Evolutionary conservation across 37 sponge, comb jelly and placozoan species (phyloP), one percentile per base, ranked within the genome.

Genomic region (Aplysina aerophoba): DNA sequence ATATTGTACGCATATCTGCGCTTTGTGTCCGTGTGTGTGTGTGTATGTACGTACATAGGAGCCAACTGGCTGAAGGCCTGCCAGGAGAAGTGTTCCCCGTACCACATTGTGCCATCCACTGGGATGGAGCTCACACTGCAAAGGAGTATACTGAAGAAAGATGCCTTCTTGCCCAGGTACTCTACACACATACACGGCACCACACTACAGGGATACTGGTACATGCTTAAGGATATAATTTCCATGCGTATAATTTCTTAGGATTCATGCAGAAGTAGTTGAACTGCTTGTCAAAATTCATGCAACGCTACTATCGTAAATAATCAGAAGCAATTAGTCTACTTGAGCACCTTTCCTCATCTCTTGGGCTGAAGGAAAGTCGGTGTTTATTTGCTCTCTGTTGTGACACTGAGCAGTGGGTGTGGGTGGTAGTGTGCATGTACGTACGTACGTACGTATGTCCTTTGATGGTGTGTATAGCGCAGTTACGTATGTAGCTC

Each of bases 131-230:
- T 93, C 0, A 11, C 39, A 0, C 69, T 93, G 31, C 58, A 88
- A 40, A 86, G 88, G 85, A 93, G 90, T 55, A 89, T 93, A 0
- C 73, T 89, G 19, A 56, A 69, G 33, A 63, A 89, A 1, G 88
- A 87, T 84, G 90, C 93, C 33, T 85, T 66, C 57, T 59, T 93
- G 33, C 90, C 93, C 15, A 89, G 89, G 93, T 92, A 31, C 25
- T 6, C 57, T 27, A 31, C 0, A 50, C 73, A 25, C 40, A 56
- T 1, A n/a, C n/a, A n/a, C n/a, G n/a, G n/a, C n/a, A n/a, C n/a
- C n/a, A n/a, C n/a, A n/a, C n/a, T n/a, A n/a, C n/a, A n/a, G n/a
- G n/a, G n/a, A n/a, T n/a, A n/a, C n/a, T n/a, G n/a, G n/a, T n/a
- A n/a, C n/a, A n/a, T n/a, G n/a, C n/a, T n/a, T n/a, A n/a, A n/a